Evolutionary conservation across 2,113 vertebrate genomes (phyloP).

Genomic region (Callaeas wilsoni): DNA sequence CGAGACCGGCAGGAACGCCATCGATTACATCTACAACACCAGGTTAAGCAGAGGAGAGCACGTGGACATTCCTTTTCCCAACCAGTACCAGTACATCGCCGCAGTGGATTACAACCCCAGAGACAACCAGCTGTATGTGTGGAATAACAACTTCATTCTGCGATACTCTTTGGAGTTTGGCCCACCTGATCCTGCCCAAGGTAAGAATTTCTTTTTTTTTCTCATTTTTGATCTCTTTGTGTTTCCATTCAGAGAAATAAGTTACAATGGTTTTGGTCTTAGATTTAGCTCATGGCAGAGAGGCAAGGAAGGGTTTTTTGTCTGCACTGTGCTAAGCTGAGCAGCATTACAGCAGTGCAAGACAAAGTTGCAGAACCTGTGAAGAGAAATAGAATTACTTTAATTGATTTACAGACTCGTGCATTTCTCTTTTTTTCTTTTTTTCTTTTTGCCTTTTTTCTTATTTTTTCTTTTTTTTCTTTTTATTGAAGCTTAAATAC

Average conservation of each 20-base stretch:
- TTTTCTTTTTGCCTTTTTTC: background rate
- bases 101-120: conserved; percentile 99
- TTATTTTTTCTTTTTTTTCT: background rate
- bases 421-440: background rate
- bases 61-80: conserved; percentile 94
- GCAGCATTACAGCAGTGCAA: background rate
- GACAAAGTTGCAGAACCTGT: background rate
- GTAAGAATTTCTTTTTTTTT: conserved; percentile 70
- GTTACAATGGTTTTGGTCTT: background rate
- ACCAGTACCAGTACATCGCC: conserved; percentile 98
- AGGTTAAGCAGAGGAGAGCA: conserved; percentile 88
- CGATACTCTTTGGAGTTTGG: conserved; percentile 94
- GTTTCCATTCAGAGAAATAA: background rate
- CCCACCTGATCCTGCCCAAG: conserved; percentile 94
- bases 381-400: background rate
- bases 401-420: background rate
- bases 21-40: conserved; percentile 97
- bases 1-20: conserved; percentile 91
- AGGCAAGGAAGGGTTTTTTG: background rate
- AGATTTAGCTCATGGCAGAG: background rate
- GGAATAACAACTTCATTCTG: conserved; percentile 99
- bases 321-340: background rate
- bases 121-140: conserved; percentile 98
- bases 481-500: background rate
- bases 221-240: background rate